A percentile compares a stretch with the other conserved stretches of the same genome.
Conservation (phyloP, 2,113 vertebrate species). For the Dryoscopus gambensis region DNA sequence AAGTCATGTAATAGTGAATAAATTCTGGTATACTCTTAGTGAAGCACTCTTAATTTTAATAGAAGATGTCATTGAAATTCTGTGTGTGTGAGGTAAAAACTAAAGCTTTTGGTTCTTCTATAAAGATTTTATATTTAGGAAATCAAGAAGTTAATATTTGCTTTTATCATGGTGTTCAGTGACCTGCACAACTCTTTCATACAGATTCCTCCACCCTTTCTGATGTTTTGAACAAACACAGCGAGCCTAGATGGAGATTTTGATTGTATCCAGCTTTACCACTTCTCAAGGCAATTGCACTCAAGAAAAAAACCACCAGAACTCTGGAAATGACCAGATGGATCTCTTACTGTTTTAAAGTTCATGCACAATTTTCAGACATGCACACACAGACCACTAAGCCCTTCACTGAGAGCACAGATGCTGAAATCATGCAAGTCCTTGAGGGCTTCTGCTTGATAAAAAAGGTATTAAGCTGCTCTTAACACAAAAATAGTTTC, state of each 20-base stretch:
- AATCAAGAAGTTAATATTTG: not conserved
- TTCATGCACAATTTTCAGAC: not conserved
- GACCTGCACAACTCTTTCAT: not conserved
- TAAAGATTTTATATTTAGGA: not conserved
- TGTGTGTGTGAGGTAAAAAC: not conserved
- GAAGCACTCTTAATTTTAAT: not conserved
- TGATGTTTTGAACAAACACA: constrained; percentile 69
- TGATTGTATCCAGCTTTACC: constrained; percentile 55
- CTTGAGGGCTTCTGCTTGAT: not conserved
- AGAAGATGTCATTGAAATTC: not conserved
- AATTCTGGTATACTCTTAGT: not conserved
- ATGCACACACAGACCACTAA: not conserved
- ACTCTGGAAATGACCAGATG: constrained; percentile 54
- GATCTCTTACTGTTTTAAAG: constrained; percentile 47
- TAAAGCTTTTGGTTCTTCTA: not conserved
- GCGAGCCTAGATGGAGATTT: constrained; percentile 53
- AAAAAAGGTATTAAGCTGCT: not conserved
- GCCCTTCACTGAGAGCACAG: not conserved
- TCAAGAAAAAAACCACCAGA: constrained; percentile 22
- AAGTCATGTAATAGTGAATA: not conserved
- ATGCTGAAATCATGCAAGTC: not conserved
- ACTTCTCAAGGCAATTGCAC: constrained; percentile 47
- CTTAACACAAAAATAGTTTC: not conserved
- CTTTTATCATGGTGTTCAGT: not conserved
- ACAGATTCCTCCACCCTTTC: constrained; percentile 66